Evolutionary conservation across 2,888 invertebrate genomes (phyloP).

Genomic region (Pantelozetes paolii): DNA sequence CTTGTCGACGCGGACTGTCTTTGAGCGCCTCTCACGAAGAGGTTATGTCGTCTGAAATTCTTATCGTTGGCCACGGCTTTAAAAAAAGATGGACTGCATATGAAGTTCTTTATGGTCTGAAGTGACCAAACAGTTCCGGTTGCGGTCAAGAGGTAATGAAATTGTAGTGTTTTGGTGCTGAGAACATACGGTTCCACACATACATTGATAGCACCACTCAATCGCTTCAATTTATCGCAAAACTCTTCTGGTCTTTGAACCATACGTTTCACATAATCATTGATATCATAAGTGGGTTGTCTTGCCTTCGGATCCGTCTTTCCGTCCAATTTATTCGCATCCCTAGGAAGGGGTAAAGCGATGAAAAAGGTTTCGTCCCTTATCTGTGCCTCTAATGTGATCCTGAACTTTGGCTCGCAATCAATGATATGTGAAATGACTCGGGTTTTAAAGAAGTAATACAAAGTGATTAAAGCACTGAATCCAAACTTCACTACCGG

Average conservation of each 20-base stretch:
- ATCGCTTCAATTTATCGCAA: not conserved
- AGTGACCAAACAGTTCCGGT: constrained; percentile 31
- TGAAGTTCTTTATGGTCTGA: constrained; percentile 4
- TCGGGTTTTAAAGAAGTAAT: constrained; percentile 17
- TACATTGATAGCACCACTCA: constrained; percentile 17
- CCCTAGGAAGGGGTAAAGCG: not conserved
- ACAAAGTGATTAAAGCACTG: not conserved
- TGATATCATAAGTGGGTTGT: too few species aligned
- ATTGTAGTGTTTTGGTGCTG: not conserved
- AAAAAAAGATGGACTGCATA: not conserved
- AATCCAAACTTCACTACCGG: constrained; percentile 10
- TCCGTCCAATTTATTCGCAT: too few species aligned
- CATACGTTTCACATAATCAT: not conserved
- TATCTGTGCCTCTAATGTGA: not conserved
- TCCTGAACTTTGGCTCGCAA: not conserved
- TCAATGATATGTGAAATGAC: constrained; percentile 11
- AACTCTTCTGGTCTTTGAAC: not conserved
- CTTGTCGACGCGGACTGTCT: too few species aligned
- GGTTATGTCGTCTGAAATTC: not conserved
- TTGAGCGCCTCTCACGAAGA: not conserved
- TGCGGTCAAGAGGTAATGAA: not conserved
- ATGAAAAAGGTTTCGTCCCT: not conserved
- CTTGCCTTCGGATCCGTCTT: not conserved
- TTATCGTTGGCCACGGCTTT: not conserved
- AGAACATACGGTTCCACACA: not conserved